Percentiles rank a stretch among this genome's conserved stretches.
These are phyloP conservation scores for Tinamus major DNA, from an alignment of 2,797 vertebrate species.

Conservation along the genomic window DNA sequence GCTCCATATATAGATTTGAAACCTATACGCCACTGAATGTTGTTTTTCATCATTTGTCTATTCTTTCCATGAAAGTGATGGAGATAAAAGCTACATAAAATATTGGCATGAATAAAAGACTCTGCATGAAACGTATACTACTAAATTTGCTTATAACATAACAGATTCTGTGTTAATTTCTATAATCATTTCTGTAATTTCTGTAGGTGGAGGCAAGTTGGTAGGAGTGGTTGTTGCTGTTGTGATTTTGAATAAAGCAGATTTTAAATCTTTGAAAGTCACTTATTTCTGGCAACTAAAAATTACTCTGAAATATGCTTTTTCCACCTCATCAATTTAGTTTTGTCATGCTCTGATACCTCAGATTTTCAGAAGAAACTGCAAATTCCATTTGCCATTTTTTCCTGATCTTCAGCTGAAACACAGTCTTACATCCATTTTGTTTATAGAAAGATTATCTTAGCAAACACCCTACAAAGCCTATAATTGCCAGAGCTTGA, in stretches of 20 bases:
- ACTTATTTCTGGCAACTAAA: conserved; percentile 23
- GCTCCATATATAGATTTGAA: background rate
- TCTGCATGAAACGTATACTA: background rate
- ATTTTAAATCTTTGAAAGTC: background rate
- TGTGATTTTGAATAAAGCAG: background rate
- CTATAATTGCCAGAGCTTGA: background rate
- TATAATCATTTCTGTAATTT: background rate
- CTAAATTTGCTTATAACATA: background rate
- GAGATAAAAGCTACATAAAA: background rate
- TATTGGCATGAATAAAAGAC: background rate
- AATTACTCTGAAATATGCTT: background rate
- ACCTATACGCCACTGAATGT: background rate
- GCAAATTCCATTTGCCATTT: background rate
- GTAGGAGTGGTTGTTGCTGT: background rate
- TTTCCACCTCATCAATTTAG: background rate
- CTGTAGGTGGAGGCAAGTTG: background rate
- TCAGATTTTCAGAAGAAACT: background rate
- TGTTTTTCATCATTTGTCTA: background rate
- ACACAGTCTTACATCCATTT: background rate
- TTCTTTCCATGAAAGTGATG: background rate
- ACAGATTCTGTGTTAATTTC: background rate
- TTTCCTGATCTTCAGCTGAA: background rate
- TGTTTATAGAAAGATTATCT: background rate
- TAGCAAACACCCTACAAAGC: background rate
- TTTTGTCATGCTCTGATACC: background rate